Evolutionary conservation across 2,888 invertebrate genomes (phyloP), one percentile per base, ranked within the genome.

Genomic region (Drosophila gaucha): DNA sequence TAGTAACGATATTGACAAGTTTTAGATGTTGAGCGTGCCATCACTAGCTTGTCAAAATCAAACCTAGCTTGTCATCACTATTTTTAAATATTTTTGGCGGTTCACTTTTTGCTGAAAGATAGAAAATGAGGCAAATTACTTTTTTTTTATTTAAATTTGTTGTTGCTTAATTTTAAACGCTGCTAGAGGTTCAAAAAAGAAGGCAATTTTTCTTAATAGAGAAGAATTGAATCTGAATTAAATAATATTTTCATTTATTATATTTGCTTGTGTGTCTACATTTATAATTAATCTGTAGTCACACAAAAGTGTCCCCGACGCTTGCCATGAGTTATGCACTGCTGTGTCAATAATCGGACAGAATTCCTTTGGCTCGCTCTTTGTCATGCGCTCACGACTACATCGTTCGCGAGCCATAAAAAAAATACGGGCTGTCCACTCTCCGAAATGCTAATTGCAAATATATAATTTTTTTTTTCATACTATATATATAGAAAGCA

Each of bases 321-420:
- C 24, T 26, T 41, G 14, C 41, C 14, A 41, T 10, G 41, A 26
- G 41, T 41, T 41, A 41, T 41, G 41, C 41, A 41, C 24, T 41
- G 26, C 41, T 26, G 24, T 41, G 41, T 41, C 41, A 41, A 41
- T 16, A 41, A 26, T 41, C 41, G 41, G 41, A 24, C 24, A 58
- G 52, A 39, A 71, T 41, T 10, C 10, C 24, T 41, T 41, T 41
- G 41, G 26, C 41, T 41, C 41, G 26, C 26, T 41, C 41, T 41
- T 26, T 41, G 24, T 14, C 24, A 16, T 41, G 41, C 24, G 14
- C 41, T 41, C 41, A 14, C 10, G 24, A 41, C 24, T 26, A 41
- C 26, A 41, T 26, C 24, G 26, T 26, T 24, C 26, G 24, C 41
- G 41, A 41, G 41, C 41, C 16, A 41, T 41, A 14, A 26, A 26